A percentile compares a stretch with the other conserved stretches of the same genome.
Conservation (phyloP, 2,888 invertebrate species). For the Drosophila phalerata region DNA sequence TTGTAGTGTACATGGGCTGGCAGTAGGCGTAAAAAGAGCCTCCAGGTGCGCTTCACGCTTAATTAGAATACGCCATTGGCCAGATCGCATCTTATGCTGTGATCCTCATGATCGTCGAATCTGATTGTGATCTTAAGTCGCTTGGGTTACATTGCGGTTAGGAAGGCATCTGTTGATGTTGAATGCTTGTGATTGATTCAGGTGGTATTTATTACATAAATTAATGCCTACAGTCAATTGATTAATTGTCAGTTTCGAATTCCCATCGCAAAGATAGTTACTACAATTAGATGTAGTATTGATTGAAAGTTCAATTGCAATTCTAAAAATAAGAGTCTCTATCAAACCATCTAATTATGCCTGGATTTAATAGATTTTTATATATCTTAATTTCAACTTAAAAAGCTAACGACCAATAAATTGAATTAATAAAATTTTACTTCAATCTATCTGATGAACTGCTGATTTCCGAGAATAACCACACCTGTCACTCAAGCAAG, state of each 20-base stretch:
- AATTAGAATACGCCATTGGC: constrained; percentile 81
- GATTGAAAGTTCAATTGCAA: constrained; percentile 3
- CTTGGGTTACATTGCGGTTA: background rate
- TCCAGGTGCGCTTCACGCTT: constrained; percentile 86
- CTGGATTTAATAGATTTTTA: background rate
- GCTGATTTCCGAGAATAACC: constrained; percentile 65
- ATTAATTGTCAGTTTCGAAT: constrained; percentile 44
- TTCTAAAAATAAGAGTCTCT: background rate
- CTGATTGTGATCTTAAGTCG: constrained; percentile 23
- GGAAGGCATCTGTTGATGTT: constrained; percentile 19
- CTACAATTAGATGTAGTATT: constrained; percentile 5
- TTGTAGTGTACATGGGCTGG: constrained; percentile 11
- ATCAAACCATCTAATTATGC: background rate
- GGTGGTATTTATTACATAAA: constrained; percentile 48
- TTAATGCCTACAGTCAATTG: constrained; percentile 37
- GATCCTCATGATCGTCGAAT: constrained; percentile 23
- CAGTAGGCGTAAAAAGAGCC: constrained; percentile 80
- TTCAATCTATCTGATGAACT: constrained; percentile 25
- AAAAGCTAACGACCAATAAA: background rate
- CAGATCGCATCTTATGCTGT: constrained; percentile 33
- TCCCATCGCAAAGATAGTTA: constrained; percentile 33
- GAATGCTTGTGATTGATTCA: constrained; percentile 67
- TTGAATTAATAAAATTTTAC: background rate
- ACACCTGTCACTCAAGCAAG: constrained; percentile 65
- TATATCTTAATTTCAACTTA: background rate